A percentile compares a stretch with the other conserved stretches of the same genome.
Evolutionary conservation across 2,797 vertebrate species (phyloP).

Genomic region (Diceros bicornis): DNA sequence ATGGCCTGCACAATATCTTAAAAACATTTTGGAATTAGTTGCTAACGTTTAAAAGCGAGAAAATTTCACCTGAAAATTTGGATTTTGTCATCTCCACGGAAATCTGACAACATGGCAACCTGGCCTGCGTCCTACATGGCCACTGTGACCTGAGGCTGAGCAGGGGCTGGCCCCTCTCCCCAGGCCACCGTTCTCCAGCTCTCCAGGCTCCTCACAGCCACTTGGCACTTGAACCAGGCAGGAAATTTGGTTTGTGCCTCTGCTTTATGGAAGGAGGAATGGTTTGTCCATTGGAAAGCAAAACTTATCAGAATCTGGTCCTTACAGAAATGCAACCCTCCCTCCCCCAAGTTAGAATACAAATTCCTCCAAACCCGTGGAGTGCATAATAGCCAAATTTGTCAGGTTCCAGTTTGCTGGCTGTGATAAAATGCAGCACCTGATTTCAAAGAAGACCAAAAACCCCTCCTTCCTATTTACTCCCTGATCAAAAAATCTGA

Average conservation of each 20-base stretch:
- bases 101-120: not conserved
- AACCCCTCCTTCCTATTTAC: not conserved
- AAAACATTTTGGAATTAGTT: not conserved
- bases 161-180: no score
- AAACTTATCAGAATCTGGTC: not conserved
- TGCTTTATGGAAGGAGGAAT: not conserved
- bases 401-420: not conserved
- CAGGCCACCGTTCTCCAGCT: rapidly evolving
- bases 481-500: not conserved
- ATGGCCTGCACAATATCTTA: no score
- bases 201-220: not conserved
- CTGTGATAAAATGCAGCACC: not conserved
- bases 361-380: not conserved
- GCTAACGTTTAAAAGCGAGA: not conserved
- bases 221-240: not conserved
- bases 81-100: not conserved
- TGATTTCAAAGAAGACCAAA: not conserved
- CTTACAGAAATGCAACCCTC: not conserved
- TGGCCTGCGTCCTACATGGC: rapidly evolving
- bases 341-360: rapidly evolving
- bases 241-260: not conserved
- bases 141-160: not conserved
- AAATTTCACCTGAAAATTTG: not conserved
- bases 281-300: not conserved
- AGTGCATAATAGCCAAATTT: not conserved